Evolutionary conservation across 2,888 invertebrate genomes (phyloP), one percentile per base, ranked within the genome.

Genomic region (Troglohyphantes excavatus): DNA sequence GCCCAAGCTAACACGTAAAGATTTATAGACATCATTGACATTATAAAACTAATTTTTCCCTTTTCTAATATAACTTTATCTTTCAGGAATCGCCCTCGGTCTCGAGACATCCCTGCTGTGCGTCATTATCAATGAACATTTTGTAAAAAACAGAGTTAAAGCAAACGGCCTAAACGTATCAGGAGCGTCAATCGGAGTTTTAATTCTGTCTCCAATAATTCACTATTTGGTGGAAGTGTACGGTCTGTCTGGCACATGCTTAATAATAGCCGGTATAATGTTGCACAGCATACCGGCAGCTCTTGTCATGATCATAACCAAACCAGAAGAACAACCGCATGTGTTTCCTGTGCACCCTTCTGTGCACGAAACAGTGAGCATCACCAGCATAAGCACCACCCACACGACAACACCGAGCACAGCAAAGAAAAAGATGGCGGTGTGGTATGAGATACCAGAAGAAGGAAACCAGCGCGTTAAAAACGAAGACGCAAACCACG

Each of bases 41-140:
- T 39, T 39, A 13, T 11, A 39, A 1, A 39, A 39, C 13, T 39
- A 39, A 39, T 13, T 13, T 39, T 39, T 39, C 7, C 39, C 7
- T 33, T 70, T 70, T 19, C 5, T n/a, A 33, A 33, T n/a, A 70
- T 5, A 1, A 2, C 1, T 33, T 70, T 70, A 7, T 70, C 1
- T 70, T 70, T 2, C 19, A 70, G 70, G 70, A 70, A 33, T 70
- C 6, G 17, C 9, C 17, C 21, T 33, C 21, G 70, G 33, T n/a
- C 33, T 70, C 13, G 29, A 29, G 17, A 33, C 29, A 29, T 21
- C 39, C 19, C 39, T 70, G 11, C 6, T 70, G 17, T 11, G 19
- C 33, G 33, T 39, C n/a, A 33, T 70, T 7, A 27, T 70, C 39
- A 70, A 33, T 33, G 70, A 70, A 1, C 65, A 65, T 65, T 65